phyloP scores from a whole-genome alignment of 1,140 invertebrate species.

The Melipona quadrifasciata region DNA sequence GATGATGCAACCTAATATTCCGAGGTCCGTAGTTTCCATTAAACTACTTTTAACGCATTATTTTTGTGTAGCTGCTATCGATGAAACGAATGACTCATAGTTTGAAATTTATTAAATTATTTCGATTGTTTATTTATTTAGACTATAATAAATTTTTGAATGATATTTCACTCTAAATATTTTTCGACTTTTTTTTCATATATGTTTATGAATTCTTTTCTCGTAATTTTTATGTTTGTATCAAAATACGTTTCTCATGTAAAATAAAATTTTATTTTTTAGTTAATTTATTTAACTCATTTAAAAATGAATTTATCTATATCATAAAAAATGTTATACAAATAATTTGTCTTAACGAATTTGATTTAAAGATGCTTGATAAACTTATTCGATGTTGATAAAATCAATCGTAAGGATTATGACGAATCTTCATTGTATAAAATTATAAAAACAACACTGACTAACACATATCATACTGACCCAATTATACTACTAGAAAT shows the following conservation, averaged over 20 bases:
- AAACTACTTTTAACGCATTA: constrained; percentile 48
- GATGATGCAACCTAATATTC: constrained; percentile 8
- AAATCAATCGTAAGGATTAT: background rate
- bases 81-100: background rate
- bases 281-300: too few species aligned
- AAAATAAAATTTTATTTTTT: too few species aligned
- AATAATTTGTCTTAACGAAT: background rate
- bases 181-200: too few species aligned
- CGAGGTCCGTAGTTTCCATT: constrained; percentile 52
- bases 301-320: background rate
- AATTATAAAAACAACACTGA: background rate
- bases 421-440: background rate
- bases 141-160: too few species aligned
- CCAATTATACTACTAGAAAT: constrained; percentile 62
- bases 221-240: too few species aligned
- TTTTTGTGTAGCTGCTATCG: constrained; percentile 5
- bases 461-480: constrained; percentile 6
- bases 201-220: too few species aligned
- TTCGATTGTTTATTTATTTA: too few species aligned
- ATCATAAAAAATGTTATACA: background rate
- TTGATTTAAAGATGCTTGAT: background rate
- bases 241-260: too few species aligned
- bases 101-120: background rate
- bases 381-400: background rate
- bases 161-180: too few species aligned